A percentile compares a stretch with the other conserved stretches of the same genome.
Evolutionary conservation across 2,888 invertebrate genomes (phyloP).

Genomic region (Orthonychiurus folsomi): DNA sequence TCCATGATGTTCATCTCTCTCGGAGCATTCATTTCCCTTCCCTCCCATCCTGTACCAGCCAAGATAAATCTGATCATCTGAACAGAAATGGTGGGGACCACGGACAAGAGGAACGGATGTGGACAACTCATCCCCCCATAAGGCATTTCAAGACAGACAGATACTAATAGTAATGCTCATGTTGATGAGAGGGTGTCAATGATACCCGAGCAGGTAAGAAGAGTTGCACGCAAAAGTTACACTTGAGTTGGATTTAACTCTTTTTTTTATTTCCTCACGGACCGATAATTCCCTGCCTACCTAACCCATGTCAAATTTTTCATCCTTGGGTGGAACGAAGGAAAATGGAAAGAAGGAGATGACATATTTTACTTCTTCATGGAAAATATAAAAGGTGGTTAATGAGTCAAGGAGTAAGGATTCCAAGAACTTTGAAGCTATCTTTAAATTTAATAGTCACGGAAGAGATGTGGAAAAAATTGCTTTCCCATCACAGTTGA

Average conservation of each 20-base stretch:
- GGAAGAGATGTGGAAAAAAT: too few species aligned
- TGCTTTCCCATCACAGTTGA: too few species aligned
- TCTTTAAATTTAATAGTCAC: background rate
- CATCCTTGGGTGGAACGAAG: background rate
- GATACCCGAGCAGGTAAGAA: background rate
- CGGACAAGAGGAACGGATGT: too few species aligned
- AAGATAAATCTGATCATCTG: too few species aligned
- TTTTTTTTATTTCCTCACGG: too few species aligned
- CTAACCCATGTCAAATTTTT: background rate
- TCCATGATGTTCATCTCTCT: too few species aligned
- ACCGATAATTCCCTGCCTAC: background rate
- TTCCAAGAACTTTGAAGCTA: background rate
- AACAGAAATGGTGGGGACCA: too few species aligned
- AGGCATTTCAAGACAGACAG: background rate
- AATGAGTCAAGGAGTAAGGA: background rate
- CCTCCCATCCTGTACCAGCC: too few species aligned
- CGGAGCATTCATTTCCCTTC: too few species aligned
- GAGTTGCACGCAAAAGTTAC: too few species aligned
- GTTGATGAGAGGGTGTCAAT: background rate
- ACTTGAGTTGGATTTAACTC: background rate
- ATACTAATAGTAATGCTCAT: background rate
- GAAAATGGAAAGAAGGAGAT: background rate
- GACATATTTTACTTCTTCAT: background rate
- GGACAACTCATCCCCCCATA: too few species aligned
- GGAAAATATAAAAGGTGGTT: background rate